Evolutionary conservation across 2,797 vertebrate genomes (phyloP).

Genomic region (Brachyalestes nurse): DNA sequence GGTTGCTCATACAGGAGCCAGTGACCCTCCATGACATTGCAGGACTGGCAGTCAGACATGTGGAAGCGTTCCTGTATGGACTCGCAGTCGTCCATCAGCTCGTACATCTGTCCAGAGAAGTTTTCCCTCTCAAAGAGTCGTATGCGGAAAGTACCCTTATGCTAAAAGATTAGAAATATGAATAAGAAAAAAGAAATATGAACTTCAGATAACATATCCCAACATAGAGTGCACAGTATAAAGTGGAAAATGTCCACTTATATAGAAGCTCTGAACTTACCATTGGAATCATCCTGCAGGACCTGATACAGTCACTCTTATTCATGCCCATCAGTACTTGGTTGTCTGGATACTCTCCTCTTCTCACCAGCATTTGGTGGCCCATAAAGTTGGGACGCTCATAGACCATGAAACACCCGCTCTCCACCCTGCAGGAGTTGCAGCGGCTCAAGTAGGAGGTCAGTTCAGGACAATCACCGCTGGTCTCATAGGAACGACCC

Average conservation of each 20-base stretch:
- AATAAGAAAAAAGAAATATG: background rate
- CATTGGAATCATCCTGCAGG: constrained; percentile 75
- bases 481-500: constrained; percentile 72
- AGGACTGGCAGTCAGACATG: constrained; percentile 67
- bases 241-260: background rate
- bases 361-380: constrained; percentile 74
- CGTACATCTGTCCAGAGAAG: constrained; percentile 65
- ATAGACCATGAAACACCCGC: constrained; percentile 78
- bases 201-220: no score
- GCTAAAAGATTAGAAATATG: constrained; percentile 24
- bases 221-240: background rate
- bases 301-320: constrained; percentile 74
- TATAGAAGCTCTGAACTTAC: constrained; percentile 53
- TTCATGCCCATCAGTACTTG: constrained; percentile 73
- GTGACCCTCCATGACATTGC: constrained; percentile 74
- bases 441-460: constrained; percentile 71
- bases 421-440: constrained; percentile 75
- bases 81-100: constrained; percentile 64
- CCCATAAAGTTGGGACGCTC: constrained; percentile 75
- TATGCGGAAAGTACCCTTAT: constrained; percentile 67
- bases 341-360: constrained; percentile 79
- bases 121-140: constrained; percentile 65
- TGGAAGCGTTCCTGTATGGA: constrained; percentile 62
- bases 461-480: constrained; percentile 71
- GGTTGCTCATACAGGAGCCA: constrained; percentile 74